Evolutionary conservation across 2,888 invertebrate genomes (phyloP), one percentile per base, ranked within the genome.

Genomic region (Caenorhabditis japonica): DNA sequence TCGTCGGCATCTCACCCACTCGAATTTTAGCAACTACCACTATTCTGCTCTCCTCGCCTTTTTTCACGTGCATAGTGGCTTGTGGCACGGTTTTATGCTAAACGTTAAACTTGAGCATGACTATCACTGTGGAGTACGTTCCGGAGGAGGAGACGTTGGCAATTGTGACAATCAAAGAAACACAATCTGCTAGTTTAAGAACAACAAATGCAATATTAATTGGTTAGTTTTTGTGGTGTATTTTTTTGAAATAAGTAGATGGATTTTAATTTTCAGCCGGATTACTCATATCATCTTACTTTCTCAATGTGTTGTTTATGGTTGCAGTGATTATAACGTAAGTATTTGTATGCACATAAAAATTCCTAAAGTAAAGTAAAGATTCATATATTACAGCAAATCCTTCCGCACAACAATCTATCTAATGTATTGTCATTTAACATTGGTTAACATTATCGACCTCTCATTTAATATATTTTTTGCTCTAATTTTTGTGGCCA

Each of bases 111-210:
- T n/a, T n/a, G n/a, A n/a, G n/a, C n/a, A 73, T 68, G 66, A 13
- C 44, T 33, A 56, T 68, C 1, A 59, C 80, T 1, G 71, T 84
- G 2, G 79, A 83, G 52, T 84, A 79, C 58, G 84, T 84, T 10
- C 47, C 75, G 1, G 77, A 78, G 30, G 80, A 79, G 2, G 84
- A 84, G 43, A 84, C 84, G 13, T 58, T 84, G 15, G 83, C 84
- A 1, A 81, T 83, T 52, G 76, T 79, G 5, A 77, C 83, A 8
- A 66, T 80, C 4, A 79, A 68, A 27, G 82, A 81, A 49, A 79
- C 76, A 12, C 69, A 76, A n/a, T 80, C 83, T 4, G 76, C 81
- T 10, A 79, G 81, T 58, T 61, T 79, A 36, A 17, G 79, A 30
- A 79, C 76, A 19, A 74, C 76, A 3, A 79, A 79, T 64, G 79